Evolutionary conservation across 2,888 invertebrate genomes (phyloP).

Genomic region (Erebia aethiops): DNA sequence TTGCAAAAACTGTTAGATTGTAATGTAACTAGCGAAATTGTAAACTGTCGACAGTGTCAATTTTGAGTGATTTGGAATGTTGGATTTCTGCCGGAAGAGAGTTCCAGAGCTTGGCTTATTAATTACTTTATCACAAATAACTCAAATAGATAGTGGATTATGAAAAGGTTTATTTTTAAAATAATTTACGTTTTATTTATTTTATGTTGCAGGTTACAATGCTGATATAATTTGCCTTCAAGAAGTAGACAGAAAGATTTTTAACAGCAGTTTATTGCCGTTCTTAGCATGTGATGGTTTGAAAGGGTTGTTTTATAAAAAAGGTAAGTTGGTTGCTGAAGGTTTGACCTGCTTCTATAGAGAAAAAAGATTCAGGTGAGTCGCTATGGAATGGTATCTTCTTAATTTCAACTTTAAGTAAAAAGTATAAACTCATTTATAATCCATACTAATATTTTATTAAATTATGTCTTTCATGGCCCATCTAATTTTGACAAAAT

Average conservation of each 20-base stretch:
- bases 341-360: slow-evolving; percentile 92
- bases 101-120: too few relatives aligned
- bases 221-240: slow-evolving; percentile 95
- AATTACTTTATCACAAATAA: too few relatives aligned
- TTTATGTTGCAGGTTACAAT: slow-evolving; percentile 87
- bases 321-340: slow-evolving; percentile 89
- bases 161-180: background rate
- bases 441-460: too few relatives aligned
- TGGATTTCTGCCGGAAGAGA: too few relatives aligned
- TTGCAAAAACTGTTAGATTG: too few relatives aligned
- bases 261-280: slow-evolving; percentile 85
- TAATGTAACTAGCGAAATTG: too few relatives aligned
- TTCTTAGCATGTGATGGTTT: slow-evolving; percentile 82
- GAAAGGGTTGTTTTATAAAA: slow-evolving; percentile 85
- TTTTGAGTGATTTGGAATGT: too few relatives aligned
- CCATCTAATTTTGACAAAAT: too few relatives aligned
- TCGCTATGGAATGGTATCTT: background rate
- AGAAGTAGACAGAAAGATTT: slow-evolving; percentile 94
- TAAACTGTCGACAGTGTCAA: too few relatives aligned
- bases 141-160: background rate
- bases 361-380: slow-evolving; percentile 85
- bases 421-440: too few relatives aligned
- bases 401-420: too few relatives aligned
- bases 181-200: background rate
- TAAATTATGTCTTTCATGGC: too few relatives aligned